Conservation (phyloP, 2,888 invertebrate species). For the Eubasilissa splendida region DNA sequence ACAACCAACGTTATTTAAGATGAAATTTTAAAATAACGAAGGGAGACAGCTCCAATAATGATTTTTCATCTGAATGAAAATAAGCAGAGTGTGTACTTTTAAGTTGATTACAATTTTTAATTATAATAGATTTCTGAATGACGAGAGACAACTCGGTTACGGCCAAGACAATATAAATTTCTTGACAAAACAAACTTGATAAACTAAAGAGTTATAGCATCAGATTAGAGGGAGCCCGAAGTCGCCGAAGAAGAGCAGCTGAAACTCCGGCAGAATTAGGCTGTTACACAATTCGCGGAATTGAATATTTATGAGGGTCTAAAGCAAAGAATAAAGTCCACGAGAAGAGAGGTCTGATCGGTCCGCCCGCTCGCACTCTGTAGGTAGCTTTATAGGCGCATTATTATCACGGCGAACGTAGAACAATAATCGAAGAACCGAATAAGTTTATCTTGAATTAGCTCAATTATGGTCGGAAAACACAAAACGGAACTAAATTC, state of each 20-base stretch:
- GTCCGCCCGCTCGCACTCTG: not conserved
- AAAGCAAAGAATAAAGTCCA: conserved; percentile 18
- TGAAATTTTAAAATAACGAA: not conserved
- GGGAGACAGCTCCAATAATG: conserved; percentile 13
- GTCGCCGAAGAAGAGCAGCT: not conserved
- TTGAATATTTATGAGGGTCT: conserved; percentile 45
- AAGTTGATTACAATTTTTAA: conserved; percentile 20
- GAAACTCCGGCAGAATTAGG: conserved; percentile 30
- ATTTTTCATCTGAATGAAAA: conserved; percentile 14
- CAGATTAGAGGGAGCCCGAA: not conserved
- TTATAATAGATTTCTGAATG: conserved; percentile 19
- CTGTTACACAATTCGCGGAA: conserved; percentile 36
- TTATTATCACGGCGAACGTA: not conserved
- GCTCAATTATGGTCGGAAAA: conserved; percentile 8
- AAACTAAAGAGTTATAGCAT: conserved; percentile 23
- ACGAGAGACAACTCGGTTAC: conserved; percentile 6
- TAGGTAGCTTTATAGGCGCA: too few relatives aligned
- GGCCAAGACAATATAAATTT: conserved; percentile 6
- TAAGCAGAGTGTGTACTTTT: not conserved
- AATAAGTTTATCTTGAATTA: conserved; percentile 3
- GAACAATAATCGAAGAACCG: conserved; percentile 13
- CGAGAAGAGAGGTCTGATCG: not conserved
- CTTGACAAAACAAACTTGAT: conserved; percentile 34
- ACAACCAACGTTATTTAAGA: too few relatives aligned
- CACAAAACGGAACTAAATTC: not conserved